Conservation (phyloP, 2,888 invertebrate species). For the Netelia fuscicornis region DNA sequence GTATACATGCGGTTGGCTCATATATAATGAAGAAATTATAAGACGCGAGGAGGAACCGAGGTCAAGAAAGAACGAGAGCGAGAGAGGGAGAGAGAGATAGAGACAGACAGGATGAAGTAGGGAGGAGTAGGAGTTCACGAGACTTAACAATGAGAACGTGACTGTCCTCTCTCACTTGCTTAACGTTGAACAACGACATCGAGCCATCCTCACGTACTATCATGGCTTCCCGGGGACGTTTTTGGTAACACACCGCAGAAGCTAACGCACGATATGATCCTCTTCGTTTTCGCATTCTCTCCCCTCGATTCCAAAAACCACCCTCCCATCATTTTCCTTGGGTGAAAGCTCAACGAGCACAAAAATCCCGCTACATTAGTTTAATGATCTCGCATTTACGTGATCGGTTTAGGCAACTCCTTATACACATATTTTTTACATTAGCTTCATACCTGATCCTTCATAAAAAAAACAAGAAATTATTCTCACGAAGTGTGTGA, state of each 20-base stretch:
- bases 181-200: constrained; percentile 44
- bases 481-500: too few species aligned
- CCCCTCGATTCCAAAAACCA: not conserved
- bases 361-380: constrained; percentile 54
- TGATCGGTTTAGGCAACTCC: constrained; percentile 20
- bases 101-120: not conserved
- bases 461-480: too few species aligned
- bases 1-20: not conserved
- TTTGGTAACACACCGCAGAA: constrained; percentile 30
- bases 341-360: constrained; percentile 26
- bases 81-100: constrained; percentile 29
- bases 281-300: constrained; percentile 9
- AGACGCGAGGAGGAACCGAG: constrained; percentile 9
- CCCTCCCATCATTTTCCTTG: not conserved
- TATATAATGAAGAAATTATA: not conserved
- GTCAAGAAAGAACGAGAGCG: not conserved
- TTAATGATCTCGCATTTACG: constrained; percentile 51
- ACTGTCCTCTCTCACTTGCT: constrained; percentile 44
- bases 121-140: constrained; percentile 31
- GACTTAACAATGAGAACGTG: constrained; percentile 64
- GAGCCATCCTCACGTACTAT: constrained; percentile 59
- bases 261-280: constrained; percentile 8
- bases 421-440: not conserved
- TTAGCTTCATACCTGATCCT: not conserved
- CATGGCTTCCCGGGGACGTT: constrained; percentile 46